These are phyloP conservation scores for Eucriotettix oculatus DNA, from an alignment of 2,888 invertebrate species.

Conservation along the genomic window DNA sequence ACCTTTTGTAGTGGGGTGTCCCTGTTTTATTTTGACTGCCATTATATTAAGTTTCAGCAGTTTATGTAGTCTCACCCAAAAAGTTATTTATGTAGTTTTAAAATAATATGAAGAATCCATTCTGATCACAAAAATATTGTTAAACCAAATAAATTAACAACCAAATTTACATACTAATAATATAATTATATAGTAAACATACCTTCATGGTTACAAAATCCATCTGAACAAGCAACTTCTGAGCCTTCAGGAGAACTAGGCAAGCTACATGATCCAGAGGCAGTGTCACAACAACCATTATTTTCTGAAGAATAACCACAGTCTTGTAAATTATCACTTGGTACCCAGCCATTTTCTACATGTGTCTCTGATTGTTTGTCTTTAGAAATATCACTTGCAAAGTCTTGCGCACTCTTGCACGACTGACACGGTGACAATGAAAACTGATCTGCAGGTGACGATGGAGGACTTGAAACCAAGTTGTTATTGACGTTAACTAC, in stretches of 20 bases:
- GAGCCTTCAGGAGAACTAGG: slow-evolving; percentile 80
- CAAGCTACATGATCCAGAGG: slow-evolving; percentile 55
- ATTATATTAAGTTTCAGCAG: too few relatives aligned
- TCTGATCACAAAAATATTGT: too few relatives aligned
- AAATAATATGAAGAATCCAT: too few relatives aligned
- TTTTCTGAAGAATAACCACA: slow-evolving; percentile 66
- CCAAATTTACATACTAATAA: too few relatives aligned
- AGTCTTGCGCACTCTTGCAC: slow-evolving; percentile 10
- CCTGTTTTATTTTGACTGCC: too few relatives aligned
- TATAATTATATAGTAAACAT: slow-evolving; percentile 9
- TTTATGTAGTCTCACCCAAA: too few relatives aligned
- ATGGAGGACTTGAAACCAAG: background rate
- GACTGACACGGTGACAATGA: slow-evolving; percentile 11
- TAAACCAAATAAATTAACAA: too few relatives aligned
- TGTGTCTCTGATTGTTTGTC: background rate
- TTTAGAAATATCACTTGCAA: background rate
- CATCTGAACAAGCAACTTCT: slow-evolving; percentile 77
- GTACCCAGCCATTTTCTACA: background rate
- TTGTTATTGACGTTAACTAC: background rate
- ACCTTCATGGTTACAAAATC: slow-evolving; percentile 63
- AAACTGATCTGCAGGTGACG: background rate
- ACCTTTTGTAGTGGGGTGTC: too few relatives aligned
- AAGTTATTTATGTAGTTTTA: too few relatives aligned
- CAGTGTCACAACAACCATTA: slow-evolving; percentile 49
- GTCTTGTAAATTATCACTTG: slow-evolving; percentile 40